Evolutionary conservation across 2,113 vertebrate genomes (phyloP).

Genomic region (Zosterops japonicus): DNA sequence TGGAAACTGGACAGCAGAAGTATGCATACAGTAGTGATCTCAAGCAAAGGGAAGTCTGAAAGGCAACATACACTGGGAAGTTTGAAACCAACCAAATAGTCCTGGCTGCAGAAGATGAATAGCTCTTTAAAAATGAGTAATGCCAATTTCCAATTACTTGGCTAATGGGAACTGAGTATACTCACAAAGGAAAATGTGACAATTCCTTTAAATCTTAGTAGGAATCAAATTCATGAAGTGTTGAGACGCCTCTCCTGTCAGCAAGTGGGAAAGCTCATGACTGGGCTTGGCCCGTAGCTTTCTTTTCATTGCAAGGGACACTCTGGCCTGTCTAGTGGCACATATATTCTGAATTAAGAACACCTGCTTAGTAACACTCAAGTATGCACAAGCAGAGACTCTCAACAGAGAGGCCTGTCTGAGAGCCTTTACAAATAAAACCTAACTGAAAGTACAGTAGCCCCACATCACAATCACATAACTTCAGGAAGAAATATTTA

Average conservation of each 20-base stretch:
- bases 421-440: background rate
- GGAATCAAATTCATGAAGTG: background rate
- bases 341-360: background rate
- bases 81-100: background rate
- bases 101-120: background rate
- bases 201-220: background rate
- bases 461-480: accelerated
- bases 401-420: background rate
- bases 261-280: background rate
- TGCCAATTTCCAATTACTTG: background rate
- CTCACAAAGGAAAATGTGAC: background rate
- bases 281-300: background rate
- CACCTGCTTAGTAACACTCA: background rate
- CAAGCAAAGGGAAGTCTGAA: background rate
- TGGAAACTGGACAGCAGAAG: background rate
- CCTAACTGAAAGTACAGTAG: background rate
- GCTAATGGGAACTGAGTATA: background rate
- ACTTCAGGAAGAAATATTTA: background rate
- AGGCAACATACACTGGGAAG: background rate
- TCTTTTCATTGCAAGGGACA: background rate
- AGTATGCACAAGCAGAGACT: background rate
- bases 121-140: background rate
- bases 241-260: background rate
- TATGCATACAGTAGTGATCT: background rate
- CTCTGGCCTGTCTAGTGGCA: background rate